Percentiles rank a stretch among this genome's conserved stretches.
Evolutionary conservation across 64 coral and sea anemone genomes (phyloP).

Genomic region (Exaiptasia diaphana): DNA sequence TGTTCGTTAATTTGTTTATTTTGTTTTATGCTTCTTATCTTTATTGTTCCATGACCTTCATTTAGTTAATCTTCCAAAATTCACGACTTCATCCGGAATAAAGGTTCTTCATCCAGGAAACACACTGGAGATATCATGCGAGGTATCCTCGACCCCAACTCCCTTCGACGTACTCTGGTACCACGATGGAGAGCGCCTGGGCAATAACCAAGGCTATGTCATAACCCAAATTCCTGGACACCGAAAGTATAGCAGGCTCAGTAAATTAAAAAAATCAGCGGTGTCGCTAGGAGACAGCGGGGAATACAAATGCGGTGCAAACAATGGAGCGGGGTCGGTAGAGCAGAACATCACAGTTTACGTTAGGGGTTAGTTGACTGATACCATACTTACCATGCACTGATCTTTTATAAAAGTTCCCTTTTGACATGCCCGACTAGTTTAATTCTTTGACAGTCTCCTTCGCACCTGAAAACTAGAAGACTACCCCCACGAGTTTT

Average conservation of each 20-base stretch:
- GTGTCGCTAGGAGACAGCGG: slow-evolving; percentile 62
- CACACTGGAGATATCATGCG: slow-evolving; percentile 27
- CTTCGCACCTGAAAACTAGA: too few species aligned
- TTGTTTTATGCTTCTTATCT: too few species aligned
- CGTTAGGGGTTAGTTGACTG: slow-evolving; percentile 35
- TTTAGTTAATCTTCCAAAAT: background rate
- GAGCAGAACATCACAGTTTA: slow-evolving; percentile 53
- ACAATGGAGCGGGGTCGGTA: slow-evolving; percentile 54
- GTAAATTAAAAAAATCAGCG: slow-evolving; percentile 7
- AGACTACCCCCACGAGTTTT: too few species aligned
- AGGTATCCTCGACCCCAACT: slow-evolving; percentile 3
- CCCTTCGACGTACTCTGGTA: slow-evolving; percentile 58
- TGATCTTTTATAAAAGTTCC: too few species aligned
- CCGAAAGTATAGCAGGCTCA: background rate
- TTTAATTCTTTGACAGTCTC: too few species aligned
- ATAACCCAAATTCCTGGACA: background rate
- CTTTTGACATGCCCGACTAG: too few species aligned
- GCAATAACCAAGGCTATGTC: slow-evolving; percentile 32
- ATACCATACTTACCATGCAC: too few species aligned
- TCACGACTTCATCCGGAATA: background rate
- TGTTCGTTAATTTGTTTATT: too few species aligned
- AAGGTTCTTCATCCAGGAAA: slow-evolving; percentile 37
- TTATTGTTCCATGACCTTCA: too few species aligned
- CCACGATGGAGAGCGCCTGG: slow-evolving; percentile 28
- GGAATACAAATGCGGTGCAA: slow-evolving; percentile 63